These are phyloP conservation scores for Microplitis mediator DNA, from an alignment of 1,140 invertebrate genomes.

Conservation along the genomic window DNA sequence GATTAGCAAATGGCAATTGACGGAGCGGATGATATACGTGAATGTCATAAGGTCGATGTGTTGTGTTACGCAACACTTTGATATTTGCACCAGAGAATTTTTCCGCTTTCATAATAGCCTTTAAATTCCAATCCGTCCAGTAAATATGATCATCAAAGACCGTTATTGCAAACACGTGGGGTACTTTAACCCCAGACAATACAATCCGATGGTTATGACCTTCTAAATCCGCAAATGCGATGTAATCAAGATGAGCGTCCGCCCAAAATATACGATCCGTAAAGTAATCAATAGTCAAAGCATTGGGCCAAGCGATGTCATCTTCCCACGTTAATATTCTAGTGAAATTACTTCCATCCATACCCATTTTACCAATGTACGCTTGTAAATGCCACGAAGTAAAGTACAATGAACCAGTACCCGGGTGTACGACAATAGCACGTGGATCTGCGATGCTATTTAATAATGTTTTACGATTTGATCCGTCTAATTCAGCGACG, in stretches of 20 bases:
- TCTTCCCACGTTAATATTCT: conserved; percentile 90
- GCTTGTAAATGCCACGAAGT: conserved; percentile 92
- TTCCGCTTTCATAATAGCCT: conserved; percentile 83
- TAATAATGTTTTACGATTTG: conserved; percentile 85
- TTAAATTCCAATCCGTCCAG: conserved; percentile 98
- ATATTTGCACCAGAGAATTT: conserved; percentile 86
- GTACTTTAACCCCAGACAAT: conserved; percentile 78
- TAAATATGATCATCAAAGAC: conserved; percentile 94
- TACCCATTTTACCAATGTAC: conserved; percentile 96
- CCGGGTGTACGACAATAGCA: conserved; percentile 93
- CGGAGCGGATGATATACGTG: conserved; percentile 87
- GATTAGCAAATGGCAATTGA: conserved; percentile 85
- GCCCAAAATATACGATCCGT: conserved; percentile 95
- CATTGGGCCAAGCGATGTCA: conserved; percentile 98
- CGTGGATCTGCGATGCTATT: conserved; percentile 89
- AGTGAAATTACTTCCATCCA: conserved; percentile 94
- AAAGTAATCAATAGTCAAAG: conserved; percentile 95
- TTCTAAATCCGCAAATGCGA: conserved; percentile 91
- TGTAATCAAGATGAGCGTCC: conserved; percentile 97
- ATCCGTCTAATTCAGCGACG: conserved; percentile 91
- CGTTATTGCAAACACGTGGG: conserved; percentile 92
- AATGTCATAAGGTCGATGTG: conserved; percentile 93
- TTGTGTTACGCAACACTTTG: conserved; percentile 84
- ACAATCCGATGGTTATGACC: conserved; percentile 84
- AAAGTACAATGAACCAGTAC: conserved; percentile 92